Evolutionary conservation across 2,888 invertebrate species (phyloP).

Genomic region (Orchesella flavescens): DNA sequence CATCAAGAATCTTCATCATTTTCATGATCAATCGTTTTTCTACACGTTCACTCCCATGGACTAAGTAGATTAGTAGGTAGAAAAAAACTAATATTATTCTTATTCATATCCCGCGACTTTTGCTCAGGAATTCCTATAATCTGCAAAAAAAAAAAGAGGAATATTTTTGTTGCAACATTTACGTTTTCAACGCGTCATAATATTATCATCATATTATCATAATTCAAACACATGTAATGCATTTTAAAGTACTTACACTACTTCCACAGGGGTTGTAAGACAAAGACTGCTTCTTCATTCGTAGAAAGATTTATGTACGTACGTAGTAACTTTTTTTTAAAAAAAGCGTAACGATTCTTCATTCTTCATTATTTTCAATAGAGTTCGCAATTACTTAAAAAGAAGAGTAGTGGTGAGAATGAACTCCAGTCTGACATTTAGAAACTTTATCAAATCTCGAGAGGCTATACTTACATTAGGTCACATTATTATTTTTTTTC

Average conservation of each 20-base stretch:
- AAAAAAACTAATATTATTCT: neutral
- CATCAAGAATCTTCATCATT: slow-evolving; percentile 87
- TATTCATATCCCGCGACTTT: neutral
- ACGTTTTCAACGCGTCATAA: neutral
- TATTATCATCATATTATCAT: no score
- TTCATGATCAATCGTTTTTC: slow-evolving; percentile 84
- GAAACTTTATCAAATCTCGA: slow-evolving; percentile 23
- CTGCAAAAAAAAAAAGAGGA: neutral
- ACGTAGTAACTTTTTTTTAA: no score
- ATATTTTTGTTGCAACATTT: neutral
- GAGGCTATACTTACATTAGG: slow-evolving; percentile 45
- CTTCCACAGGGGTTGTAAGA: slow-evolving; percentile 29
- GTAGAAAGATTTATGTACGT: no score
- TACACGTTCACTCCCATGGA: slow-evolving; percentile 80
- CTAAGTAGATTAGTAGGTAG: slow-evolving; percentile 8
- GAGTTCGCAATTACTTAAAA: no score
- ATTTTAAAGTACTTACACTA: slow-evolving; percentile 44
- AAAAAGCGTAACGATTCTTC: no score
- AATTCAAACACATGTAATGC: slow-evolving; percentile 35
- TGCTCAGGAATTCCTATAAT: no score
- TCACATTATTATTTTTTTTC: neutral
- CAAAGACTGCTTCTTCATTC: slow-evolving; percentile 43
- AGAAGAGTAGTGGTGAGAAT: slow-evolving; percentile 9
- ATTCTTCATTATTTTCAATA: no score
- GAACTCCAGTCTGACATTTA: neutral